Percentiles rank a stretch among this genome's conserved stretches.
Evolutionary conservation across 2,113 vertebrate genomes (phyloP).

Genomic region (Physeter macrocephalus): DNA sequence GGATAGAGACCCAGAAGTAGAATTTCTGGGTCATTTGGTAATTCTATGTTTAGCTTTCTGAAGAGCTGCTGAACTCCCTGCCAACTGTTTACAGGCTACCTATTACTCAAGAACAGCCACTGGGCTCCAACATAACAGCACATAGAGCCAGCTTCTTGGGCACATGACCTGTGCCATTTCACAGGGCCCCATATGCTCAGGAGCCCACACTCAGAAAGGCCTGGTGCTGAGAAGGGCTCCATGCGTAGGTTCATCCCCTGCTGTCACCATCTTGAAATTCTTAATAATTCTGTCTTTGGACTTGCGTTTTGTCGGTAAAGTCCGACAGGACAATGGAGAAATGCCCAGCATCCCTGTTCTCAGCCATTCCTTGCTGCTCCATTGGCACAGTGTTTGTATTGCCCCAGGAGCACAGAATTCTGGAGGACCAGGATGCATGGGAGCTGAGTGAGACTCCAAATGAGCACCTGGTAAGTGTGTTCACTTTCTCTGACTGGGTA

Average conservation of each 20-base stretch:
- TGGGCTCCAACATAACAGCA: neutral
- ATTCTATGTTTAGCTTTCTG: neutral
- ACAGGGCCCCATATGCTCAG: neutral
- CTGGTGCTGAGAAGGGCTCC: neutral
- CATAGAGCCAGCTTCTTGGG: neutral
- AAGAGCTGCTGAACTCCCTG: neutral
- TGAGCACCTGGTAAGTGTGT: neutral
- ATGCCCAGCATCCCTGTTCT: neutral
- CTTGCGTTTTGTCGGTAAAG: neutral
- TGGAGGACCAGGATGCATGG: neutral
- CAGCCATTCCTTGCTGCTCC: neutral
- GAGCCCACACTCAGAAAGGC: neutral
- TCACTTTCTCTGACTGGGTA: neutral
- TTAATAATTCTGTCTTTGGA: neutral
- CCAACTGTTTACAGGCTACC: neutral
- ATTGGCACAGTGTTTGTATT: neutral
- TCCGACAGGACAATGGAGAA: neutral
- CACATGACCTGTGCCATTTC: too few relatives aligned
- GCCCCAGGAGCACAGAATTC: neutral
- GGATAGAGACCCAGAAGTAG: neutral
- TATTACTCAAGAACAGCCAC: neutral
- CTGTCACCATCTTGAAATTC: neutral
- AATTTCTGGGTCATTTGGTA: neutral
- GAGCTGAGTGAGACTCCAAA: neutral
- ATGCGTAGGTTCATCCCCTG: neutral